Conservation (phyloP, 1,140 invertebrate genomes). For the Drosophila repleta region DNA sequence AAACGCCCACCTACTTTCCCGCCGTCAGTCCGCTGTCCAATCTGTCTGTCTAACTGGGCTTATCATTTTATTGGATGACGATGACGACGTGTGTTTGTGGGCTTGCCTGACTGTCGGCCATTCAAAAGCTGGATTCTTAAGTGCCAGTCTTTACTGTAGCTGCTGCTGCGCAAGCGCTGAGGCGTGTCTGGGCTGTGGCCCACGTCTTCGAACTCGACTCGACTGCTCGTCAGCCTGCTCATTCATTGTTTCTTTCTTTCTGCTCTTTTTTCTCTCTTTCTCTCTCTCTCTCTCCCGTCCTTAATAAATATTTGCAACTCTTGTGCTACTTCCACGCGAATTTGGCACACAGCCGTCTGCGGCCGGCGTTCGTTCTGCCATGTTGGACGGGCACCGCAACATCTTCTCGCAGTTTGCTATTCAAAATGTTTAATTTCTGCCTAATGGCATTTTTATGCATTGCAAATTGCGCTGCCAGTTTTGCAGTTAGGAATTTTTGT, state of each 20-base stretch:
- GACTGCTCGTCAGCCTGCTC: conserved; percentile 27
- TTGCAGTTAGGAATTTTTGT: conserved; percentile 44
- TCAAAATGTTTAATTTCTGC: conserved; percentile 30
- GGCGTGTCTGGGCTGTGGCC: conserved; percentile 46
- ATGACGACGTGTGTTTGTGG: conserved; percentile 6
- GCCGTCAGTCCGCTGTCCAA: conserved; percentile 10
- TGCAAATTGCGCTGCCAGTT: conserved; percentile 39
- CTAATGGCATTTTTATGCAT: conserved; percentile 59
- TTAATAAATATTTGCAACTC: conserved; percentile 42
- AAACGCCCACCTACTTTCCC: conserved; percentile 64
- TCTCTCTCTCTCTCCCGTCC: conserved; percentile 36
- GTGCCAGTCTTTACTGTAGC: conserved; percentile 29
- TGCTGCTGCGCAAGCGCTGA: conserved; percentile 50
- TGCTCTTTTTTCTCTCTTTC: conserved; percentile 8
- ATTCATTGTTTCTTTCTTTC: conserved; percentile 23
- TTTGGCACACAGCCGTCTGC: conserved; percentile 38
- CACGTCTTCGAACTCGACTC: not conserved
- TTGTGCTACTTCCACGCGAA: conserved; percentile 56
- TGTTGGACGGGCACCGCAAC: conserved; percentile 21
- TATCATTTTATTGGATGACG: conserved; percentile 45
- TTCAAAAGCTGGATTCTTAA: conserved; percentile 54
- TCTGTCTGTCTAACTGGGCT: conserved; percentile 54
- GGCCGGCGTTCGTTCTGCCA: conserved; percentile 16
- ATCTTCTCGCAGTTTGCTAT: conserved; percentile 21
- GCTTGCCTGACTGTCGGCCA: conserved; percentile 55